Base-by-base conservation (phyloP, 2,888 invertebrate species). In the Diaperis boleti region DNA sequence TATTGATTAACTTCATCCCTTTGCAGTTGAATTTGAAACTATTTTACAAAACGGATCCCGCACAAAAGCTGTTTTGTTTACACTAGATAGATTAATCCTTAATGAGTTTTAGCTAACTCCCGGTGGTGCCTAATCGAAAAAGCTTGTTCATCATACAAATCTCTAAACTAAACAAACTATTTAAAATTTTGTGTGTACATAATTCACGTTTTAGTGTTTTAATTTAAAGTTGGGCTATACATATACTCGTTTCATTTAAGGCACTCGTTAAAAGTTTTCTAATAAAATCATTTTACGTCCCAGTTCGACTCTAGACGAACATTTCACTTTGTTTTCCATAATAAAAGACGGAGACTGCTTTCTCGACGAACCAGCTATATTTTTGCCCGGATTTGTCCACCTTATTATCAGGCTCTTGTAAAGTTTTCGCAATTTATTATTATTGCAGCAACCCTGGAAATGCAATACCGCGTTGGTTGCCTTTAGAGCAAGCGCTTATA, bases 231-330 rank as follows among this genome's bases (percentile, higher is more conserved):
- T 52, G 49, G 29, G 6, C 42, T 18, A 45, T 47, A 22, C 29
- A 39, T 17, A 17, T 22, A 50, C 20, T 14, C 22, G 20, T 55
- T 44, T 33, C 11, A 54, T 33, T 54, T 59, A 31, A 20, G 31
- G 20, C 31, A 18, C 50, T 50, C 22, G 47, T 50, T 55, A 44
- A 37, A 44, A 60, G 41, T 45, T 54, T 54, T 52, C 26, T 54
- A 54, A 37, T 60, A 45, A 60, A 54, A 54, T 41, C 37, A 54
- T 60, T 44, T 54, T 54, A 54, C 41, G 29, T 26, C 11, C 31
- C 37, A 33, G 41, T 50, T 50, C 54, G 54, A 41, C 39, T 49
- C 10, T 15, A 26, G 44, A 17, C 13, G 26, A 18, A 20, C 49
- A 17, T 35, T 47, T 20, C 35, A 52, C 22, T 52, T 45, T 52